These are phyloP conservation scores for Cyprinus carpio DNA, from an alignment of 2,113 vertebrate genomes.

Conservation along the genomic window DNA sequence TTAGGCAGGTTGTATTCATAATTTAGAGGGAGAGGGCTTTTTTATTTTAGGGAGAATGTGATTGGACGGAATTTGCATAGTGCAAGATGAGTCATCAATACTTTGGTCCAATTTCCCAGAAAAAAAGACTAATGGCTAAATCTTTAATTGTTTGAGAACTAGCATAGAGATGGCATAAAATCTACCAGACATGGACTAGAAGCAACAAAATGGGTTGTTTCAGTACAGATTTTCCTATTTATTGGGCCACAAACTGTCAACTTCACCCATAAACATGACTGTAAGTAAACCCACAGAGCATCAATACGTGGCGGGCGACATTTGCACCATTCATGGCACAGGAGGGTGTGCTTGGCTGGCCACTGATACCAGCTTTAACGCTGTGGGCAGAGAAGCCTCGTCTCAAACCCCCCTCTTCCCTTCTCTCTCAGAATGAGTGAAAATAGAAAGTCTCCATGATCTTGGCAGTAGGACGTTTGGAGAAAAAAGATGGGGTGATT, in stretches of 20 bases:
- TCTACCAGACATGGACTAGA: not conserved
- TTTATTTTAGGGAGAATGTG: not conserved
- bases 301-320: constrained; percentile 47
- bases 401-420: constrained; percentile 1
- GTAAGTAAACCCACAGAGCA: constrained; percentile 38
- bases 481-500: constrained; percentile 85
- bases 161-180: not conserved
- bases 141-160: not conserved
- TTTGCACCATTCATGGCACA: constrained; percentile 54
- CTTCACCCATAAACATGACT: constrained; percentile 52
- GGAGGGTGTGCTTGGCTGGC: constrained; percentile 25
- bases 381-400: constrained; percentile 52
- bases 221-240: constrained; percentile 17
- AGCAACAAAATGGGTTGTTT: not conserved
- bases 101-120: not conserved
- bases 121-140: not conserved
- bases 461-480: constrained; percentile 83
- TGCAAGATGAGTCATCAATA: not conserved
- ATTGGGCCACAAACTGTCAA: constrained; percentile 44
- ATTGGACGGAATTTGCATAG: not conserved
- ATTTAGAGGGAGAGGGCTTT: not conserved
- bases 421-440: constrained; percentile 50
- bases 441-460: constrained; percentile 87
- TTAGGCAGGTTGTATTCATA: not conserved
- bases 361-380: constrained; percentile 28